Conservation (phyloP, 2,888 invertebrate species). For the Timandra comae region DNA sequence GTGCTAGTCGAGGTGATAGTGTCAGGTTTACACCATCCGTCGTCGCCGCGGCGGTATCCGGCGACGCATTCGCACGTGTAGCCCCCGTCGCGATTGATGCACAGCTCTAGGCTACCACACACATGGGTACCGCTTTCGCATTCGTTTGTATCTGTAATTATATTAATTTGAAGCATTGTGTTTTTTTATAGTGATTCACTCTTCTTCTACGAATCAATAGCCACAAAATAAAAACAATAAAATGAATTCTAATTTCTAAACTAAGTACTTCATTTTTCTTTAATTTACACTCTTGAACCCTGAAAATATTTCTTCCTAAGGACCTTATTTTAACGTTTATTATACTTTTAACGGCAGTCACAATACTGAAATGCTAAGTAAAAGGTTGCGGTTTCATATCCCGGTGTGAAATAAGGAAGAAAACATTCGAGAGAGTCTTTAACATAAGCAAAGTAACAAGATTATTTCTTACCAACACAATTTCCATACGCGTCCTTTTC, state of each 20-base stretch:
- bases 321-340: too few species aligned
- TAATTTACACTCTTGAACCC: too few species aligned
- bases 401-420: not conserved
- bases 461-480: slow-evolving; percentile 7
- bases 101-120: slow-evolving; percentile 36
- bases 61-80: slow-evolving; percentile 87
- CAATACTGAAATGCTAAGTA: not conserved
- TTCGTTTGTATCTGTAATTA: slow-evolving; percentile 89
- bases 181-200: too few species aligned
- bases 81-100: slow-evolving; percentile 79
- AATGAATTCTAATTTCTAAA: not conserved
- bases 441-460: not conserved
- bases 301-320: too few species aligned
- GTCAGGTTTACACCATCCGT: slow-evolving; percentile 46
- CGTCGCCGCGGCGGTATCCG: slow-evolving; percentile 82
- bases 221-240: slow-evolving; percentile 8
- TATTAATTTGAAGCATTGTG: too few species aligned
- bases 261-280: too few species aligned
- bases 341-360: too few species aligned
- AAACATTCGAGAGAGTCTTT: too few species aligned
- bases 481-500: slow-evolving; percentile 8
- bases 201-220: too few species aligned
- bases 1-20: slow-evolving; percentile 25
- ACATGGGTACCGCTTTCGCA: slow-evolving; percentile 72
- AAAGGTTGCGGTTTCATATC: not conserved